Conservation (phyloP, 2,113 vertebrate genomes). For the Narcine bancroftii region DNA sequence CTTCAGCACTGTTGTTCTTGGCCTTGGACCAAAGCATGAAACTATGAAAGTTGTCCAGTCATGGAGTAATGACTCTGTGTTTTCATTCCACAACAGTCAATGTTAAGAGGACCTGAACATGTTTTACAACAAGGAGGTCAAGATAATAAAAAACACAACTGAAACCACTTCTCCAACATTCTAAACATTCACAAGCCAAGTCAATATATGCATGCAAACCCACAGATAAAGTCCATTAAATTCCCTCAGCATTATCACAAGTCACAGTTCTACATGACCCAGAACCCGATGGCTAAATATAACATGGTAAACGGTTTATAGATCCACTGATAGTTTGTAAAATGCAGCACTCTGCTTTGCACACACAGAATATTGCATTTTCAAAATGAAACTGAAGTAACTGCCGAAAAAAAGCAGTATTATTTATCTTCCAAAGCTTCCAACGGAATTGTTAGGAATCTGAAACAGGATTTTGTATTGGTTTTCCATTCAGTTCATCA, state of each 20-base stretch:
- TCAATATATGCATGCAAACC: conserved; percentile 21
- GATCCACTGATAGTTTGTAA: conserved; percentile 3
- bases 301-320: conserved; percentile 13
- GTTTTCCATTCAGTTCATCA: not conserved
- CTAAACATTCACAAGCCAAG: conserved; percentile 26
- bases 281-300: conserved; percentile 35
- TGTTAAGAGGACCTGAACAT: conserved; percentile 35
- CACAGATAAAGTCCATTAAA: conserved; percentile 30
- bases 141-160: conserved; percentile 38
- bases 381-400: conserved; percentile 16
- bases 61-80: conserved; percentile 31
- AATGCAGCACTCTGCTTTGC: not conserved
- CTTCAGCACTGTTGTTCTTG: conserved; percentile 22
- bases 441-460: not conserved
- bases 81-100: conserved; percentile 31
- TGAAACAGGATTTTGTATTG: not conserved
- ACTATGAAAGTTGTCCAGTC: conserved; percentile 37
- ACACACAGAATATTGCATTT: not conserved
- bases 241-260: conserved; percentile 19
- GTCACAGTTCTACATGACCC: conserved; percentile 34
- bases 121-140: conserved; percentile 37
- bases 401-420: not conserved
- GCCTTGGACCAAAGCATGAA: conserved; percentile 1
- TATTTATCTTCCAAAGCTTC: not conserved
- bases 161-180: conserved; percentile 32